A percentile compares a stretch with the other conserved stretches of the same genome.
Conservation (phyloP, 2,888 invertebrate genomes). For the Ophion ventricosus region DNA sequence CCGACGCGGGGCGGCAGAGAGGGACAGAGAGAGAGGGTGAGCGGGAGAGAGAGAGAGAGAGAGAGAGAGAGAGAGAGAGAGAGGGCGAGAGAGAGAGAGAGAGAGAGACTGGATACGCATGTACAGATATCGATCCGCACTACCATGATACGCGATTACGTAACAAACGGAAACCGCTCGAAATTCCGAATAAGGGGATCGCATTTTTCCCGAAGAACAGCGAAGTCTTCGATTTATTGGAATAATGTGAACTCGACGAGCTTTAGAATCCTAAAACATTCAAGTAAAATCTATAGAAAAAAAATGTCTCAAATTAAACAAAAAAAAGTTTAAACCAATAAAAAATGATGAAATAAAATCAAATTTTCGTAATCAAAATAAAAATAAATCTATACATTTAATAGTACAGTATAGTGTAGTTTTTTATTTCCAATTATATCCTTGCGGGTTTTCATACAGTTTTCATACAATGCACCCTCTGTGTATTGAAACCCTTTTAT, state of each 20-base stretch:
- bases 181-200: background rate
- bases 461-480: no score
- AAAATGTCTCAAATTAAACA: background rate
- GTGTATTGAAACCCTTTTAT: no score
- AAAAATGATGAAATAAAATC: background rate
- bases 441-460: no score
- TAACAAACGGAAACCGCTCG: slow-evolving; percentile 29
- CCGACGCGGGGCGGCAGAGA: no score
- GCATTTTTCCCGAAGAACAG: background rate
- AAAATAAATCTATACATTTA: no score
- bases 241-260: background rate
- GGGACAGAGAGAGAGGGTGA: no score
- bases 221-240: background rate
- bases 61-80: no score
- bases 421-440: no score
- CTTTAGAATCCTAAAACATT: background rate
- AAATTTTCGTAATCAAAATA: background rate
- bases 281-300: background rate
- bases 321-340: no score
- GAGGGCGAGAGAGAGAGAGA: no score
- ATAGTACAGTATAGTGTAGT: no score
- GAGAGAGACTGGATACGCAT: background rate
- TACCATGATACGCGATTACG: slow-evolving; percentile 1
- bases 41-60: no score
- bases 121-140: slow-evolving; percentile 47